Conservation (phyloP, 2,888 invertebrate genomes). For the Scaptomyza flava region DNA sequence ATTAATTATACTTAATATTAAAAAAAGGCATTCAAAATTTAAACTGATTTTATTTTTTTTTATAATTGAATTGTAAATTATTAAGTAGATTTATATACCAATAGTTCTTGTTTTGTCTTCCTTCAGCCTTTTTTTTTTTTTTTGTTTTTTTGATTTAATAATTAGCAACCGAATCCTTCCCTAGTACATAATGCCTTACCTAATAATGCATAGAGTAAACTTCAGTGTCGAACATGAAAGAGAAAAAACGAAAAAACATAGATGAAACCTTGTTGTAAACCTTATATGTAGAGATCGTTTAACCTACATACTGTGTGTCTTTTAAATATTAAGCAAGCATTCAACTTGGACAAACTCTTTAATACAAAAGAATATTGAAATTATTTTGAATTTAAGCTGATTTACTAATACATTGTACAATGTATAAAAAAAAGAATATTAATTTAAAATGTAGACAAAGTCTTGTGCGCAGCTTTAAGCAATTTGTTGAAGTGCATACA, state of each 20-base stretch:
- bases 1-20: slow-evolving; percentile 1
- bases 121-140: slow-evolving; percentile 1
- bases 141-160: slow-evolving; percentile 18
- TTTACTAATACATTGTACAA: slow-evolving; percentile 28
- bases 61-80: slow-evolving; percentile 41
- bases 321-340: slow-evolving; percentile 67
- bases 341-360: slow-evolving; percentile 26
- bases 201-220: slow-evolving; percentile 15
- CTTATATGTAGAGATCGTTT: slow-evolving; percentile 54
- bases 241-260: background rate
- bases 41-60: slow-evolving; percentile 11
- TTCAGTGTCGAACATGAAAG: slow-evolving; percentile 43
- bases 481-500: slow-evolving; percentile 57
- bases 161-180: slow-evolving; percentile 63
- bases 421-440: slow-evolving; percentile 5
- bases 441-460: slow-evolving; percentile 54
- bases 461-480: slow-evolving; percentile 73
- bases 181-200: slow-evolving; percentile 66
- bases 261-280: slow-evolving; percentile 40
- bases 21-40: slow-evolving; percentile 25
- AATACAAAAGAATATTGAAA: slow-evolving; percentile 20
- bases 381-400: slow-evolving; percentile 35
- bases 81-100: no score
- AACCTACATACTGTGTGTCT: slow-evolving; percentile 71
- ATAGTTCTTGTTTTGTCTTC: slow-evolving; percentile 49